Evolutionary conservation across 2,888 invertebrate species (phyloP).

Genomic region (Caenorhabditis japonica): DNA sequence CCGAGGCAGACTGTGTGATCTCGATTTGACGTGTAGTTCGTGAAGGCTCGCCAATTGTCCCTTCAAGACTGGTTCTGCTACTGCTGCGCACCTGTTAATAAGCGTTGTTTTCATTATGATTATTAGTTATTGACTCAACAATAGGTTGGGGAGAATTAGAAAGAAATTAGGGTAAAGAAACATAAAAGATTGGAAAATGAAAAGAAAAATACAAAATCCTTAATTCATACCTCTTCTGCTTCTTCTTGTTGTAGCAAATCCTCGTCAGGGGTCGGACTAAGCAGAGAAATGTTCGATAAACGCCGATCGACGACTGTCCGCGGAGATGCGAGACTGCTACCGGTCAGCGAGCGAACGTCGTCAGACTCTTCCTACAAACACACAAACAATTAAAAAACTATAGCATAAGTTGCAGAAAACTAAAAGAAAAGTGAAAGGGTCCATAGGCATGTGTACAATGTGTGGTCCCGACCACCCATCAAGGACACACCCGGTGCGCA

Average conservation of each 20-base stretch:
- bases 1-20: slow-evolving; percentile 56
- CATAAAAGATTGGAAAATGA: neutral
- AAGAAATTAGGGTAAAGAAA: neutral
- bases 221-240: slow-evolving; percentile 28
- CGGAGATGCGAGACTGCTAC: slow-evolving; percentile 63
- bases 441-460: slow-evolving; percentile 1
- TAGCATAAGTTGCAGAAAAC: too few species aligned
- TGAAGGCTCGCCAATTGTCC: slow-evolving; percentile 22
- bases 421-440: slow-evolving; percentile 1
- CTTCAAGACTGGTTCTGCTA: slow-evolving; percentile 18
- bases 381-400: neutral
- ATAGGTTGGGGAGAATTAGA: neutral
- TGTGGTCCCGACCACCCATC: slow-evolving; percentile 11
- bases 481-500: slow-evolving; percentile 5
- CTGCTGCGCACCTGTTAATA: slow-evolving; percentile 45
- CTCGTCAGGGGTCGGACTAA: slow-evolving; percentile 52
- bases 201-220: slow-evolving; percentile 6
- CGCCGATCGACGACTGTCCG: slow-evolving; percentile 59
- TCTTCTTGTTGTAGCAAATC: slow-evolving; percentile 31
- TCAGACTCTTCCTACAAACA: slow-evolving; percentile 66
- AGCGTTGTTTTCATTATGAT: slow-evolving; percentile 21
- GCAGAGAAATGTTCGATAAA: slow-evolving; percentile 47
- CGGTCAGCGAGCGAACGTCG: slow-evolving; percentile 62
- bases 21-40: slow-evolving; percentile 50
- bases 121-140: slow-evolving; percentile 27